Percentiles rank a stretch among this genome's conserved stretches.
Evolutionary conservation across 2,888 invertebrate species (phyloP).

Genomic region (Clunio marinus): DNA sequence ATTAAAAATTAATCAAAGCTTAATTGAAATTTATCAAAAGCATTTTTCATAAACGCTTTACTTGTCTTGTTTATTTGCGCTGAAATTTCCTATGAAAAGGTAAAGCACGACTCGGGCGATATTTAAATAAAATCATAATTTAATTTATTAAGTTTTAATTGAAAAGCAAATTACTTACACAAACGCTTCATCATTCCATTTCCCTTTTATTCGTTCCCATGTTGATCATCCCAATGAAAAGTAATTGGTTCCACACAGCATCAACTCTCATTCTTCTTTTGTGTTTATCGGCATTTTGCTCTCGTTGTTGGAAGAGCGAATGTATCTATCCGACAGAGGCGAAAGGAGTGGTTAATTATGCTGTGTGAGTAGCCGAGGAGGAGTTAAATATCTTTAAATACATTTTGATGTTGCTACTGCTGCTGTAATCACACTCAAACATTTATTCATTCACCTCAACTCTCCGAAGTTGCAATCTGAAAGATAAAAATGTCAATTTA

Average conservation of each 20-base stretch:
- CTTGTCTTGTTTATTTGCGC: neutral
- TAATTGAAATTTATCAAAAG: slow-evolving; percentile 15
- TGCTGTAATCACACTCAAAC: too few relatives aligned
- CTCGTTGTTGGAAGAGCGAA: neutral
- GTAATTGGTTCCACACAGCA: neutral
- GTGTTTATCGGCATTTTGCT: slow-evolving; percentile 15
- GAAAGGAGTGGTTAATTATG: slow-evolving; percentile 38
- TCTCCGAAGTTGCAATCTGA: too few relatives aligned
- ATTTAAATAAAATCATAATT: slow-evolving; percentile 35
- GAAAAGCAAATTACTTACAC: slow-evolving; percentile 39
- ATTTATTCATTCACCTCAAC: too few relatives aligned
- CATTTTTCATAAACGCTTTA: neutral
- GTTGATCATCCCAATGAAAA: neutral
- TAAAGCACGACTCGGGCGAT: slow-evolving; percentile 1
- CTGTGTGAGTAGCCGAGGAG: slow-evolving; percentile 25
- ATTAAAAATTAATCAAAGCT: slow-evolving; percentile 29
- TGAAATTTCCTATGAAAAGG: neutral
- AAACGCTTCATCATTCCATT: slow-evolving; percentile 27
- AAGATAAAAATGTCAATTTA: too few relatives aligned
- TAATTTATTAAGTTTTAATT: slow-evolving; percentile 39
- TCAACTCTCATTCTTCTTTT: neutral
- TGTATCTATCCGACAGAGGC: neutral
- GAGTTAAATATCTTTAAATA: slow-evolving; percentile 29
- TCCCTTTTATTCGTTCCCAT: slow-evolving; percentile 8
- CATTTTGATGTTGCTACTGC: neutral